These are phyloP conservation scores for Laupala kohalensis DNA, from an alignment of 1,140 invertebrate genomes.

Conservation along the genomic window DNA sequence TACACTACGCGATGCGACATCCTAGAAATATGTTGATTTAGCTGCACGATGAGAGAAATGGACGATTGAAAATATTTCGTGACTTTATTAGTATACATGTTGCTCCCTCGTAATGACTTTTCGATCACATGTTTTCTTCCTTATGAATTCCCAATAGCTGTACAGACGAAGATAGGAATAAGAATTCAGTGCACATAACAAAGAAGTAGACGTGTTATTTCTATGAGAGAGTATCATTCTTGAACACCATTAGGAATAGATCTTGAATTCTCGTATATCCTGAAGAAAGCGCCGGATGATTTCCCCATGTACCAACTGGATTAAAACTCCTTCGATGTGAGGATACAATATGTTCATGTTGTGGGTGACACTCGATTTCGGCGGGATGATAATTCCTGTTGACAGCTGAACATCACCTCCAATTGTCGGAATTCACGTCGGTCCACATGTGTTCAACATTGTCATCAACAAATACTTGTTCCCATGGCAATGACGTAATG, in stretches of 20 bases:
- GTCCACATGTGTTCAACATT: not conserved
- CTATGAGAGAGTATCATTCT: not conserved
- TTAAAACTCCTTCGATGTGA: too few relatives aligned
- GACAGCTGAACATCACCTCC: not conserved
- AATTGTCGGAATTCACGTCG: not conserved
- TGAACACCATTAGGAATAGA: not conserved
- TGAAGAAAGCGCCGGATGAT: too few relatives aligned
- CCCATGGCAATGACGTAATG: too few relatives aligned
- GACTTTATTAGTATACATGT: not conserved
- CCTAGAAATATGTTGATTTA: not conserved
- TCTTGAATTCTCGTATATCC: too few relatives aligned
- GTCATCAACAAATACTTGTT: not conserved
- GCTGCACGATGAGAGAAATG: not conserved
- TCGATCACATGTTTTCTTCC: not conserved
- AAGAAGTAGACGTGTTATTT: not conserved
- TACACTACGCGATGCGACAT: not conserved
- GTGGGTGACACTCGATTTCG: too few relatives aligned
- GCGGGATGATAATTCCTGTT: not conserved
- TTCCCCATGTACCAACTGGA: too few relatives aligned
- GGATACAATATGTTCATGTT: too few relatives aligned
- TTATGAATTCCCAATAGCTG: not conserved
- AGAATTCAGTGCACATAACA: not conserved
- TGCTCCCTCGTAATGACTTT: not conserved
- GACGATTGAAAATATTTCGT: not conserved
- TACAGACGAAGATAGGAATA: not conserved